Conservation (phyloP, 2,113 vertebrate genomes). For the Thunnus thynnus region DNA sequence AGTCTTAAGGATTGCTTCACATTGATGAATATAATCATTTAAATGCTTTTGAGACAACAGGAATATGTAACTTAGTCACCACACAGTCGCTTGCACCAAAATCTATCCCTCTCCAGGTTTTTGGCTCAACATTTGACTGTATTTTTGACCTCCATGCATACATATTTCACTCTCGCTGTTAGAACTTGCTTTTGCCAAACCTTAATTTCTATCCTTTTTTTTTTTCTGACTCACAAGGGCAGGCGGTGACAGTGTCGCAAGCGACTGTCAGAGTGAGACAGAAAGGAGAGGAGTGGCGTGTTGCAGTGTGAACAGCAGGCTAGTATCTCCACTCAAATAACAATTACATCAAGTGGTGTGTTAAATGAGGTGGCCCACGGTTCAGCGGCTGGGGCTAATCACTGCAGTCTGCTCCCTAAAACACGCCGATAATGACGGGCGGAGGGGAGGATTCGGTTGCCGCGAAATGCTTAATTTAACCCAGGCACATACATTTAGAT, state of each 20-base stretch:
- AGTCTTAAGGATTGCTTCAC: too few relatives aligned
- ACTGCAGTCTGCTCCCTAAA: conserved; percentile 72
- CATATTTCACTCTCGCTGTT: conserved; percentile 6
- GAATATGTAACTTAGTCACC: too few relatives aligned
- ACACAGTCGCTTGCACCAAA: not conserved
- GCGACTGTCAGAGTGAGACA: conserved; percentile 26
- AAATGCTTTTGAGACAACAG: too few relatives aligned
- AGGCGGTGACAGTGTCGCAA: conserved; percentile 7
- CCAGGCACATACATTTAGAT: conserved; percentile 25
- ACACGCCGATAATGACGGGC: conserved; percentile 57
- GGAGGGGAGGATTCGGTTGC: conserved; percentile 41
- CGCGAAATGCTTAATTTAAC: conserved; percentile 52
- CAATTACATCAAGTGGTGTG: conserved; percentile 79
- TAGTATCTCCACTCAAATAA: conserved; percentile 74
- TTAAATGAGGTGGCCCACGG: conserved; percentile 76
- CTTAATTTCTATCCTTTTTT: conserved; percentile 10
- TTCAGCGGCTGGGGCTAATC: conserved; percentile 76
- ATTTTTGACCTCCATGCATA: conserved; percentile 15
- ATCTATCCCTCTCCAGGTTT: not conserved
- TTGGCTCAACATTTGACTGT: not conserved
- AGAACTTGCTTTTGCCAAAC: conserved; percentile 19
- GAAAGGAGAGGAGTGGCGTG: conserved; percentile 21
- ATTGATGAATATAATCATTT: too few relatives aligned
- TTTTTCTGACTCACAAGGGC: conserved; percentile 21
- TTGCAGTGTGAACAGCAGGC: conserved; percentile 53